Base-by-base conservation (phyloP, 2,888 invertebrate species). In the Chironomus riparius region DNA sequence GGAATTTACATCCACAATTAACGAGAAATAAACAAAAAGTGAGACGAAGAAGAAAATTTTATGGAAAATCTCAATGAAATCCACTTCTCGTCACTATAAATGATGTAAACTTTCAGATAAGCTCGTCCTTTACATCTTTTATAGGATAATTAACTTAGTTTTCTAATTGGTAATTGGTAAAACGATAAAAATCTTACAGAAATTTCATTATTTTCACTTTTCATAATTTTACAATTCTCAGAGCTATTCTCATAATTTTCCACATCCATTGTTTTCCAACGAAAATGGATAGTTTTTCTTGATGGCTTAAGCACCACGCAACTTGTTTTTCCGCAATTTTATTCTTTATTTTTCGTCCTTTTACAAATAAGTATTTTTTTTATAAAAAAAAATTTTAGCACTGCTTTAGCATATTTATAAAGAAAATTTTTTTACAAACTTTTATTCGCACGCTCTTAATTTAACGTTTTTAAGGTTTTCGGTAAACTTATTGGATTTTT, bases 181-280 rank as follows among this genome's bases (percentile, higher is more conserved):
- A 38, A 38, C 7, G 38, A 38, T 38, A n/a, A n/a, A 48, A 24
- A n/a, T n/a, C 76, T 71, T 72, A 50, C 65, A 65, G 50, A 18
- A 50, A 65, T 65, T 76, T 38, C 76, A 48, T 71, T 65, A 68
- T 76, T 65, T 76, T 76, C 76, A 65, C 56, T 74, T 74, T 74
- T 73, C 72, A 73, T 71, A n/a, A 71, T 73, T 73, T 73, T 73
- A 62, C 68, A 47, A n/a, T 68, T 18, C 28, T 68, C 68, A 38
- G n/a, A 13, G n/a, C 21, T 47, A 68, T 68, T 68, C 2, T 28
- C 28, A 47, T 28, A 68, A 38, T 47, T 68, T 47, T 68, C 68
- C 38, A 38, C 15, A 68, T 68, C 68, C 68, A 68, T 68, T 38
- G 68, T 22, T 38, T 38, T n/a, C 38, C 4, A n/a, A 68, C 47